A percentile compares a stretch with the other conserved stretches of the same genome.
phyloP scores from a whole-genome alignment of 2,797 vertebrate species.

The Gephyroberyx darwinii region DNA sequence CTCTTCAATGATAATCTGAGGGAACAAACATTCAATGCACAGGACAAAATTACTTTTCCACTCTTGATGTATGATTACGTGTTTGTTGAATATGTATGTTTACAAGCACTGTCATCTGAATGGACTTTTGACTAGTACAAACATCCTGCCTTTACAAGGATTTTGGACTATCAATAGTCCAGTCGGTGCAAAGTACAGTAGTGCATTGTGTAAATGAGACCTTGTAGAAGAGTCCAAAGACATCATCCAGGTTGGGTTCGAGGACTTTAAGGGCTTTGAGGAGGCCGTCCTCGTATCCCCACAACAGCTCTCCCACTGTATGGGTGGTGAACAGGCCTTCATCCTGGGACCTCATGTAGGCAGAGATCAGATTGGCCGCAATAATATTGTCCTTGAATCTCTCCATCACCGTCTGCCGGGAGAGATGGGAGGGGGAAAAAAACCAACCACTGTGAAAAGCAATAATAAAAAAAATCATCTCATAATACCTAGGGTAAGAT shows the following conservation, averaged over 20 bases:
- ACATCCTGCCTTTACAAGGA: background rate
- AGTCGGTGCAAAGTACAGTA: background rate
- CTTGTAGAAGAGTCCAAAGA: slow-evolving; percentile 92
- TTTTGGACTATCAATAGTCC: background rate
- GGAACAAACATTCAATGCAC: too few relatives aligned
- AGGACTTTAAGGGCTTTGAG: slow-evolving; percentile 76
- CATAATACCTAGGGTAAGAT: too few relatives aligned
- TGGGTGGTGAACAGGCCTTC: slow-evolving; percentile 84
- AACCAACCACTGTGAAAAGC: background rate
- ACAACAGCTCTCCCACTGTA: slow-evolving; percentile 87
- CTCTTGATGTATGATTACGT: too few relatives aligned
- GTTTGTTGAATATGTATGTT: too few relatives aligned
- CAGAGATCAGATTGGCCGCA: slow-evolving; percentile 12
- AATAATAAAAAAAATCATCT: too few relatives aligned
- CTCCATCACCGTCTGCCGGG: slow-evolving; percentile 75
- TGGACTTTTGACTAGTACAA: background rate
- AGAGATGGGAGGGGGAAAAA: background rate
- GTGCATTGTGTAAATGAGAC: slow-evolving; percentile 68
- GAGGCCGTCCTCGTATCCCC: slow-evolving; percentile 91
- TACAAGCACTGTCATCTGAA: background rate
- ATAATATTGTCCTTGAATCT: background rate
- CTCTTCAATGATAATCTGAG: too few relatives aligned
- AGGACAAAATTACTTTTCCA: too few relatives aligned
- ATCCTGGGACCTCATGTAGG: slow-evolving; percentile 57
- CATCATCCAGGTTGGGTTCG: slow-evolving; percentile 67